phyloP scores from a whole-genome alignment of 2,113 vertebrate genomes.

The Probosciger aterrimus region DNA sequence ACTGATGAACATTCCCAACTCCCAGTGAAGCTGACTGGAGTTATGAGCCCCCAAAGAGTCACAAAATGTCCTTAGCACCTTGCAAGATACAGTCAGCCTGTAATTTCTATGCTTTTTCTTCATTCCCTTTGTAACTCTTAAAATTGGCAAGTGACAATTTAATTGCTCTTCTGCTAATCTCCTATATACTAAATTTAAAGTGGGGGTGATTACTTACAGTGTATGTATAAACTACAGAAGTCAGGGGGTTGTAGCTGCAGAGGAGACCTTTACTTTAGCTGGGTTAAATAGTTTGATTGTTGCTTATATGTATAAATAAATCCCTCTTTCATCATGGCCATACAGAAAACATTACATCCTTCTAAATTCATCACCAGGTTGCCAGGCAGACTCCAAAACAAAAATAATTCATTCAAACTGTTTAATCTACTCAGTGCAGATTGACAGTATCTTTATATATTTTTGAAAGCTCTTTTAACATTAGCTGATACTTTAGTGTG shows the following conservation, averaged over 20 bases:
- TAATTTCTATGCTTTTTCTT: not conserved
- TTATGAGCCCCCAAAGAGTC: not conserved
- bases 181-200: not conserved
- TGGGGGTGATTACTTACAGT: not conserved
- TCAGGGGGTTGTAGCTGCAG: not conserved
- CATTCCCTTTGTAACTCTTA: not conserved
- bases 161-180: not conserved
- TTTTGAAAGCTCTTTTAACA: conserved; percentile 79
- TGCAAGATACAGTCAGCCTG: not conserved
- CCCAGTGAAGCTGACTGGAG: not conserved
- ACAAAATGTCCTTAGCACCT: not conserved
- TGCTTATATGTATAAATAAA: conserved; percentile 56
- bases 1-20: not conserved
- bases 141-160: not conserved
- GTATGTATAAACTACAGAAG: not conserved
- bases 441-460: conserved; percentile 78
- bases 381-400: conserved; percentile 69
- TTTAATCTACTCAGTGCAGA: conserved; percentile 71
- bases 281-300: not conserved
- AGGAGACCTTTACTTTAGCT: conserved; percentile 2
- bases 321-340: not conserved
- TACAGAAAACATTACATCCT: conserved; percentile 58
- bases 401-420: conserved; percentile 76
- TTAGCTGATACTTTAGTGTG: conserved; percentile 74
- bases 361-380: conserved; percentile 68